phyloP scores from a whole-genome alignment of 2,113 vertebrate genomes.

The Passer domesticus region DNA sequence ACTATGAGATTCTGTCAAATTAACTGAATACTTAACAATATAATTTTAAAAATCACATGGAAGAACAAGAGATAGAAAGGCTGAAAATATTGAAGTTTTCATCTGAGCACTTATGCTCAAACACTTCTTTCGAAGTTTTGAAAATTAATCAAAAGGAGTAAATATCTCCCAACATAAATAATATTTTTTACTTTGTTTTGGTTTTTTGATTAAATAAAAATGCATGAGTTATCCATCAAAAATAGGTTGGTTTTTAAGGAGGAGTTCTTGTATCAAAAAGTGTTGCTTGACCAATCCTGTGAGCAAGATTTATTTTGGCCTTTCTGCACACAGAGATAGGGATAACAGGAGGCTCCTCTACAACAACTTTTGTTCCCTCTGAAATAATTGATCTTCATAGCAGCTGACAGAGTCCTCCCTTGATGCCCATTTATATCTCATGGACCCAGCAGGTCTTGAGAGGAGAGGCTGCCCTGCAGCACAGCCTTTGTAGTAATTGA shows the following conservation, averaged over 20 bases:
- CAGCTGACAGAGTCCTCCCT: not conserved
- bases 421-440: not conserved
- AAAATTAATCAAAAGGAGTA: not conserved
- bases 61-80: not conserved
- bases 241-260: not conserved
- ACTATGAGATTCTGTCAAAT: not conserved
- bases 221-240: not conserved
- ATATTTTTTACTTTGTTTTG: not conserved
- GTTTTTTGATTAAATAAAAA: not conserved
- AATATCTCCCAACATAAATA: not conserved
- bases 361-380: not conserved
- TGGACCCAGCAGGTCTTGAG: not conserved
- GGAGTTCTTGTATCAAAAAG: not conserved
- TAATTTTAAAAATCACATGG: not conserved
- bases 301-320: not conserved
- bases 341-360: not conserved
- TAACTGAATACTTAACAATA: not conserved
- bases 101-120: not conserved
- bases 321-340: not conserved
- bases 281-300: not conserved
- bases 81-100: not conserved
- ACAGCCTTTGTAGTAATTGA: not conserved
- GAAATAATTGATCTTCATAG: not conserved
- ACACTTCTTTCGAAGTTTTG: not conserved
- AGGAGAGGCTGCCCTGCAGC: not conserved